These are phyloP conservation scores for Amblyraja radiata DNA, from an alignment of 2,797 vertebrate genomes.

Conservation along the genomic window DNA sequence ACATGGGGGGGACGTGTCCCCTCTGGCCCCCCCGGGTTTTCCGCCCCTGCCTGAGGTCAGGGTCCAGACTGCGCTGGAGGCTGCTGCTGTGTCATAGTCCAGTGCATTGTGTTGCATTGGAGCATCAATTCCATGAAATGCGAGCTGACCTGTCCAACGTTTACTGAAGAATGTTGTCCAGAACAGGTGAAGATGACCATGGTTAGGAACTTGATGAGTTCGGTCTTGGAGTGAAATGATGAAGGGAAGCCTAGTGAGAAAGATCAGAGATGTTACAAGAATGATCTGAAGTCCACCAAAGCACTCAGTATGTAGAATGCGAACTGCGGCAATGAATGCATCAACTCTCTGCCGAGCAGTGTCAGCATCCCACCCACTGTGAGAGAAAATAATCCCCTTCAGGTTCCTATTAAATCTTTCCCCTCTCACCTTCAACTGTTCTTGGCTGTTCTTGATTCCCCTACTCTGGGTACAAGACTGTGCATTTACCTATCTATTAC, in stretches of 20 bases:
- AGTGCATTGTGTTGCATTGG: neutral
- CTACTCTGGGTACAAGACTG: no score
- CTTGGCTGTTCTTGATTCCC: no score
- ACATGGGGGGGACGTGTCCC: no score
- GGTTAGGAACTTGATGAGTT: slow-evolving; percentile 2
- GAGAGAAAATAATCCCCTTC: no score
- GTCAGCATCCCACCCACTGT: no score
- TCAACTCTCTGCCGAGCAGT: no score
- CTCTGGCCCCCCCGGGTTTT: no score
- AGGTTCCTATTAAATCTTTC: no score
- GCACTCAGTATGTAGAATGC: no score
- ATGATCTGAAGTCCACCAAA: neutral
- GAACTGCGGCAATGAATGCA: no score
- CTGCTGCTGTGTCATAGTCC: neutral
- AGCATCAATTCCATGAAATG: neutral
- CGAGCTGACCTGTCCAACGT: neutral
- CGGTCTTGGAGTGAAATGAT: neutral
- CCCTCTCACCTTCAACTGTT: neutral
- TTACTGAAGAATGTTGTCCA: neutral
- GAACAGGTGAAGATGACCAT: slow-evolving; percentile 25
- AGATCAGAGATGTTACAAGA: neutral
- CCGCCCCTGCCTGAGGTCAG: no score
- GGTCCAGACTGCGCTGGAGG: neutral
- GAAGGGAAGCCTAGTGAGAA: neutral
- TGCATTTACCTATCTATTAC: no score